A percentile compares a stretch with the other conserved stretches of the same genome.
Conservation (phyloP, 2,113 vertebrate genomes). For the Pseudopipra pipra region DNA sequence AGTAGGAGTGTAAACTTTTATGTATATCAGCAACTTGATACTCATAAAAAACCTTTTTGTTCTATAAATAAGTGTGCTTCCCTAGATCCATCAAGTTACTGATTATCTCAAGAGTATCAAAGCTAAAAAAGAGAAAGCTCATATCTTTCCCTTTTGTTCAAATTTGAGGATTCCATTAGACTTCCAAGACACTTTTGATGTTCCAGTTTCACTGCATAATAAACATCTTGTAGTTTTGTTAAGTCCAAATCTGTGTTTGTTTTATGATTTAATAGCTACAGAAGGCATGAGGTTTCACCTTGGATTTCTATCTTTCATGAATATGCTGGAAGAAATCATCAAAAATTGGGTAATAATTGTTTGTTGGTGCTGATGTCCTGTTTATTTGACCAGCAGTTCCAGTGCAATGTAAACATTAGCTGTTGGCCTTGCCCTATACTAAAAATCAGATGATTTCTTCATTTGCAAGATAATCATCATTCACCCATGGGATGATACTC, state of each 20-base stretch:
- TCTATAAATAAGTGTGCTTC: background rate
- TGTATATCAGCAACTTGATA: background rate
- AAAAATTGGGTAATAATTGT: background rate
- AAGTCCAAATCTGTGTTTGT: background rate
- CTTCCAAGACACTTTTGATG: background rate
- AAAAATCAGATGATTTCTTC: background rate
- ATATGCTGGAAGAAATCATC: background rate
- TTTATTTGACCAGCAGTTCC: background rate
- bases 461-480: background rate
- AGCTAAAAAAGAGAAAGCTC: background rate
- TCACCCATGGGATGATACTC: background rate
- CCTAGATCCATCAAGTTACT: background rate
- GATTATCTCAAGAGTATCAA: background rate
- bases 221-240: background rate
- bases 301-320: background rate
- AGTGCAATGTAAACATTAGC: background rate
- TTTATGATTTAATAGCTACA: background rate
- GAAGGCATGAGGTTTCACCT: background rate
- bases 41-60: background rate
- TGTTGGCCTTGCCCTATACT: background rate
- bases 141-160: background rate
- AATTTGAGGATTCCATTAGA: background rate
- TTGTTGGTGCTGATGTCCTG: background rate
- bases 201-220: background rate
- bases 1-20: background rate